phyloP scores from a whole-genome alignment of 2,797 vertebrate species.

The Enteromius paludinosus region DNA sequence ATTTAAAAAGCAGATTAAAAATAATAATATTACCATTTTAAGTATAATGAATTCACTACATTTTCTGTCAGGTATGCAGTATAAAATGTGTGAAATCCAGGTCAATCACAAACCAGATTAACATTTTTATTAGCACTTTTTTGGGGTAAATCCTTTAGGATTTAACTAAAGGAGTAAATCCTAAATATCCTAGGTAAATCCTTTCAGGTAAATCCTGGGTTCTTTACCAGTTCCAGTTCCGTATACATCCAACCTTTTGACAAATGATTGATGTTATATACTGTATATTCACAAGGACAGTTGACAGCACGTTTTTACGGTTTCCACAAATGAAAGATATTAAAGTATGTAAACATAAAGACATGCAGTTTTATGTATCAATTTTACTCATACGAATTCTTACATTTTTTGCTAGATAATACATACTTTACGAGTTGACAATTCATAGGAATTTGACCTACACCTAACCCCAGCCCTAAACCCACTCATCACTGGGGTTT shows the following conservation, averaged over 20 bases:
- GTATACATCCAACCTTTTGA: neutral
- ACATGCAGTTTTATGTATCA: neutral
- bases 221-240: neutral
- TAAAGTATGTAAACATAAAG: neutral
- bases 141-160: constrained; percentile 15
- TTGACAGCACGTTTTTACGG: neutral
- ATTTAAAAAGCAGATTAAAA: neutral
- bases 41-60: neutral
- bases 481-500: too few relatives aligned
- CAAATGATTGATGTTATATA: neutral
- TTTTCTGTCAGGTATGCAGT: constrained; percentile 5
- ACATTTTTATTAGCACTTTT: constrained; percentile 1
- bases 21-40: neutral
- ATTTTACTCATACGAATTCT: neutral
- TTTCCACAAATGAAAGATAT: neutral
- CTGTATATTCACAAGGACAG: neutral
- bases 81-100: constrained; percentile 7
- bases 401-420: too few relatives aligned
- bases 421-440: too few relatives aligned
- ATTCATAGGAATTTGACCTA: too few relatives aligned
- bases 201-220: constrained; percentile 17
- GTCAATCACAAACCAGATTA: constrained; percentile 14
- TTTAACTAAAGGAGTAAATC: constrained; percentile 11
- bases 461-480: too few relatives aligned
- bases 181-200: constrained; percentile 11